phyloP scores from a whole-genome alignment of 1,140 invertebrate genomes.

The Brachionus sp. region DNA sequence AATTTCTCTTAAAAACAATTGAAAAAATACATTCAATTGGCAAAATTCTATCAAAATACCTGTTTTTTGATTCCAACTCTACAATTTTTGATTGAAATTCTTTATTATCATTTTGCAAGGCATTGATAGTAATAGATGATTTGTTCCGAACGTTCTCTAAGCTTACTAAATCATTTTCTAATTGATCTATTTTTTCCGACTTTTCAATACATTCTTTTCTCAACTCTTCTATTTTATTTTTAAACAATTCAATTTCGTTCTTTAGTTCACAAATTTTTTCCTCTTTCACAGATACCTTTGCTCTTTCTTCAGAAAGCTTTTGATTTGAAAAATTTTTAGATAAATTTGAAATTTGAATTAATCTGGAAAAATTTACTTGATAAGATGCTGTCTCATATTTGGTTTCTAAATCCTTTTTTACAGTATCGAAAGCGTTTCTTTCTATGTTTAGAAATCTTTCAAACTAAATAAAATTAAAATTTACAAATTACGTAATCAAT shows the following conservation, averaged over 20 bases:
- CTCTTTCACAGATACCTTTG: slow-evolving; percentile 52
- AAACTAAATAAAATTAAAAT: slow-evolving; percentile 18
- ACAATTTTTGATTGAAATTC: slow-evolving; percentile 53
- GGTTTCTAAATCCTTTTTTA: not conserved
- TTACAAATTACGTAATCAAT: not conserved
- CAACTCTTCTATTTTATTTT: slow-evolving; percentile 51
- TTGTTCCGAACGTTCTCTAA: slow-evolving; percentile 53
- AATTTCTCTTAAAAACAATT: not conserved
- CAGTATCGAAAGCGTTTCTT: slow-evolving; percentile 8
- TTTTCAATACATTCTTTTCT: slow-evolving; percentile 50
- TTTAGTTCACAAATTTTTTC: slow-evolving; percentile 53
- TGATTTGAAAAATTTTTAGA: slow-evolving; percentile 1
- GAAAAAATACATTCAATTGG: not conserved
- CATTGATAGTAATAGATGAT: slow-evolving; percentile 53
- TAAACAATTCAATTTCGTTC: slow-evolving; percentile 50
- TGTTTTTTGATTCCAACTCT: slow-evolving; percentile 54
- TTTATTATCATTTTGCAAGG: slow-evolving; percentile 54
- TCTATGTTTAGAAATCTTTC: slow-evolving; percentile 22
- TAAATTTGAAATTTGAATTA: not conserved
- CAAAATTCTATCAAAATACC: slow-evolving; percentile 47
- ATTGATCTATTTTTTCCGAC: slow-evolving; percentile 51
- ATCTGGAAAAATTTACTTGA: not conserved
- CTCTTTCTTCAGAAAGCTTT: slow-evolving; percentile 51
- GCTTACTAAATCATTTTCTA: slow-evolving; percentile 52
- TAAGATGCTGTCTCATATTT: slow-evolving; percentile 2